A percentile compares a stretch with the other conserved stretches of the same genome.
Evolutionary conservation across 64 coral and sea anemone species (phyloP).

Genomic region (Montipora foliosa): DNA sequence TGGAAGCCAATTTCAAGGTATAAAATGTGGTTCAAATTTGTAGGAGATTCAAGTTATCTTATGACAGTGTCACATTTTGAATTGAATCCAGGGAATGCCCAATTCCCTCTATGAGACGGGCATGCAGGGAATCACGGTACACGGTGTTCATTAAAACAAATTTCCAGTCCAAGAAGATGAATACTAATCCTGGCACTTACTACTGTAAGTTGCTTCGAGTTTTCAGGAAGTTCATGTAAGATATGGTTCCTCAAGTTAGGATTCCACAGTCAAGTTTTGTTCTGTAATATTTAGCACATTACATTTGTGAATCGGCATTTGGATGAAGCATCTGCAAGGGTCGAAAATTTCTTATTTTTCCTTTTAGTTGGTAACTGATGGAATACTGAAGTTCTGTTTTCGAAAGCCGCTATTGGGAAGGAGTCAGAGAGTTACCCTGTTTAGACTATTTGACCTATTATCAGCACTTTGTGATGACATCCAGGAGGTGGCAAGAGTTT

Average conservation of each 20-base stretch:
- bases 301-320: slow-evolving; percentile 1
- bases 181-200: background rate
- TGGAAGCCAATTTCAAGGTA: background rate
- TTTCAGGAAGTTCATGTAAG: background rate
- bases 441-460: slow-evolving; percentile 42
- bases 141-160: background rate
- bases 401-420: slow-evolving; percentile 20
- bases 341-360: too few species aligned
- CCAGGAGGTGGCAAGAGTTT: slow-evolving; percentile 8
- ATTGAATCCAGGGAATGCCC: slow-evolving; percentile 19
- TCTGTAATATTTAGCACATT: slow-evolving; percentile 2
- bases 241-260: slow-evolving; percentile 11
- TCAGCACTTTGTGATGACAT: slow-evolving; percentile 42
- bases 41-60: background rate
- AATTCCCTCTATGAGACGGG: slow-evolving; percentile 21
- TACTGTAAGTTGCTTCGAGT: background rate
- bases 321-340: background rate
- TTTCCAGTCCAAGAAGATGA: background rate
- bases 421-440: slow-evolving; percentile 37
- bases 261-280: background rate
- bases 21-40: background rate
- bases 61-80: slow-evolving; percentile 1
- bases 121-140: background rate
- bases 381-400: slow-evolving; percentile 72
- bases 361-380: slow-evolving; percentile 11